Percentiles rank a stretch among this genome's conserved stretches.
phyloP scores from a whole-genome alignment of 2,888 invertebrate genomes.

The Rhodophaea formosa region DNA sequence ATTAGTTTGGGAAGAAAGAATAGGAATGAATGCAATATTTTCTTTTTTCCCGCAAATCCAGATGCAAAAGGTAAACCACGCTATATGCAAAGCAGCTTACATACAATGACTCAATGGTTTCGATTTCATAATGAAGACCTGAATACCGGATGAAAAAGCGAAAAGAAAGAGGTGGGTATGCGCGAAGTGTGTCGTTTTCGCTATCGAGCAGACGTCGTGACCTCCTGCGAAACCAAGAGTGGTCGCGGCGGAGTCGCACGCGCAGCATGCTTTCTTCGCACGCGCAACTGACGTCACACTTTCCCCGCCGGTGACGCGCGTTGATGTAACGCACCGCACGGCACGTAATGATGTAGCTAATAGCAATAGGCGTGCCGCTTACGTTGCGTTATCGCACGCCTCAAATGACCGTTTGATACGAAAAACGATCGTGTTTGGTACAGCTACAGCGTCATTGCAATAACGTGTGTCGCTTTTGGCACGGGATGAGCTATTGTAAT shows the following conservation, averaged over 20 bases:
- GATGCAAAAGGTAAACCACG: no score
- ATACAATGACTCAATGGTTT: constrained; percentile 65
- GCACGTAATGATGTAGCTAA: constrained; percentile 51
- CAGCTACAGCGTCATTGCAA: not conserved
- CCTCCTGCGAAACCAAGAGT: constrained; percentile 76
- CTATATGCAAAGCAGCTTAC: constrained; percentile 1
- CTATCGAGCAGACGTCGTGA: constrained; percentile 72
- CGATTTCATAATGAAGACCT: constrained; percentile 72
- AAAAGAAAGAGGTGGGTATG: constrained; percentile 56
- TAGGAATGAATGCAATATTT: no score
- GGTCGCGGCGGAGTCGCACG: constrained; percentile 53
- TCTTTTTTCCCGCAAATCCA: no score
- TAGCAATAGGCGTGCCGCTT: constrained; percentile 42
- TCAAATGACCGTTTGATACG: constrained; percentile 8
- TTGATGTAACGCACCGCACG: constrained; percentile 65
- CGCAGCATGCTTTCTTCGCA: constrained; percentile 76
- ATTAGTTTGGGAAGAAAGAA: no score
- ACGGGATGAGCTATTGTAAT: not conserved
- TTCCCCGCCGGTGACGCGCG: constrained; percentile 69
- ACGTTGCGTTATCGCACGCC: constrained; percentile 21
- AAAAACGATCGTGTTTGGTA: constrained; percentile 9
- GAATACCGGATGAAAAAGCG: constrained; percentile 67
- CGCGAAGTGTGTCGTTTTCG: constrained; percentile 74
- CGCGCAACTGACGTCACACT: constrained; percentile 71
- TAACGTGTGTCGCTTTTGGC: no score